Evolutionary conservation across 2,888 invertebrate species (phyloP).

Genomic region (Polylopha cassiicola): DNA sequence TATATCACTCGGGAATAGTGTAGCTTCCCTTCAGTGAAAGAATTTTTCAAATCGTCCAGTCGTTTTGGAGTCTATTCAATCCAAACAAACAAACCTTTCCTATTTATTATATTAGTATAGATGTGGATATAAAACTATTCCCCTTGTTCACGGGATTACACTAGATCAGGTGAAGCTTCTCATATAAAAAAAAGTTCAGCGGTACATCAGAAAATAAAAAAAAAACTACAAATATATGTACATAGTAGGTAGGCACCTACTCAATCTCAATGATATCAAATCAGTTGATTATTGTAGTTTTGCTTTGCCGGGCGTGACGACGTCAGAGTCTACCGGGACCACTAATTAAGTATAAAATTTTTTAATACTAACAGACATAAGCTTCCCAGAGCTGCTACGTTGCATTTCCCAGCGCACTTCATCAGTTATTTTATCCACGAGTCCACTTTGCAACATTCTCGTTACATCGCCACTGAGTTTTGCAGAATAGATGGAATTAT

Average conservation of each 20-base stretch:
- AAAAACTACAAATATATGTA: conserved; percentile 4
- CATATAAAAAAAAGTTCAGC: too few relatives aligned
- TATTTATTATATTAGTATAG: too few relatives aligned
- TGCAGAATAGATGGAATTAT: conserved; percentile 79
- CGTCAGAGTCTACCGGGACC: neutral
- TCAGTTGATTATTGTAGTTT: neutral
- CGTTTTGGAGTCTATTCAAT: too few relatives aligned
- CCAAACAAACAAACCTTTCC: too few relatives aligned
- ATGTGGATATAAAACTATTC: too few relatives aligned
- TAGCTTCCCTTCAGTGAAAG: too few relatives aligned
- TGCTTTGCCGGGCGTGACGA: too few relatives aligned
- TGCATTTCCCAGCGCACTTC: conserved; percentile 86
- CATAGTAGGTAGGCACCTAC: neutral
- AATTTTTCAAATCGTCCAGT: too few relatives aligned
- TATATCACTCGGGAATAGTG: too few relatives aligned
- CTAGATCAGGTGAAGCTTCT: too few relatives aligned
- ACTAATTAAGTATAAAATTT: neutral
- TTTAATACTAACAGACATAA: conserved; percentile 75
- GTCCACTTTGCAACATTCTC: conserved; percentile 81
- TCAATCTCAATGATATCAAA: neutral
- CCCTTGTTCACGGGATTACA: too few relatives aligned
- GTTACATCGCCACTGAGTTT: conserved; percentile 79
- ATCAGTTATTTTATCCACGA: conserved; percentile 79
- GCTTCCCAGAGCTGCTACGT: conserved; percentile 77
- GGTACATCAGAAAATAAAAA: too few relatives aligned